Percentiles rank a stretch among this genome's conserved stretches.
These are phyloP conservation scores for Scomber colias DNA, from an alignment of 2,113 vertebrate genomes.

Conservation along the genomic window DNA sequence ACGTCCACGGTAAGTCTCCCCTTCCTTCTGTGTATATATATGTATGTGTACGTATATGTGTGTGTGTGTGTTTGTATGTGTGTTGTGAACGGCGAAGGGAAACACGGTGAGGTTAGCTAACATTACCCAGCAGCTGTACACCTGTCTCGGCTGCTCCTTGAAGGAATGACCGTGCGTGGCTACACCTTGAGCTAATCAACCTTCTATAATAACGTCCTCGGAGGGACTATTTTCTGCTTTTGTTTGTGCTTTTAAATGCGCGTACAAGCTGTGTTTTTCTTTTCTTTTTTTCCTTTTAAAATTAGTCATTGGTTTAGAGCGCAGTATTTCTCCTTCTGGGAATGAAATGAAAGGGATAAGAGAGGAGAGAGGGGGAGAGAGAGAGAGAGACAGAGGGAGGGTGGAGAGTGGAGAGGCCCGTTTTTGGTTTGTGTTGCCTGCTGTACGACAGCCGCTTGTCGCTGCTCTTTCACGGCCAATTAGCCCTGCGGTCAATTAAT, in stretches of 20 bases:
- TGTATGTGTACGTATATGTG: background rate
- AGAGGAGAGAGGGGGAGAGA: background rate
- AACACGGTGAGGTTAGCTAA: slow-evolving; percentile 35
- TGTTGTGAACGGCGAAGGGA: background rate
- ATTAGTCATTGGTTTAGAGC: background rate
- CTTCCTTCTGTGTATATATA: background rate
- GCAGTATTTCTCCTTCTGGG: background rate
- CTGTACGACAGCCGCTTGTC: slow-evolving; percentile 5
- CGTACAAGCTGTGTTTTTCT: background rate
- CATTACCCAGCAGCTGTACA: slow-evolving; percentile 38
- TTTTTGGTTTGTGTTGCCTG: slow-evolving; percentile 24
- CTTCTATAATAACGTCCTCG: background rate
- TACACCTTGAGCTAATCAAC: slow-evolving; percentile 23
- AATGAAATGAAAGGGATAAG: background rate
- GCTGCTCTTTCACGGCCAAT: slow-evolving; percentile 37
- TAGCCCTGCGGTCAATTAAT: slow-evolving; percentile 25
- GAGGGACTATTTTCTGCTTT: background rate
- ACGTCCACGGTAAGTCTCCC: slow-evolving; percentile 77
- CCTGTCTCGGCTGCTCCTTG: slow-evolving; percentile 64
- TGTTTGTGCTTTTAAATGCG: background rate
- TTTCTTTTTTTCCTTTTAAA: background rate
- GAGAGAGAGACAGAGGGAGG: no score
- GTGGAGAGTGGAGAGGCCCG: slow-evolving; percentile 25
- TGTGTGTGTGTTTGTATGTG: background rate
- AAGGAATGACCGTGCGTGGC: slow-evolving; percentile 35